Conservation (phyloP, 1,140 invertebrate genomes). For the Ectropis grisescens region DNA sequence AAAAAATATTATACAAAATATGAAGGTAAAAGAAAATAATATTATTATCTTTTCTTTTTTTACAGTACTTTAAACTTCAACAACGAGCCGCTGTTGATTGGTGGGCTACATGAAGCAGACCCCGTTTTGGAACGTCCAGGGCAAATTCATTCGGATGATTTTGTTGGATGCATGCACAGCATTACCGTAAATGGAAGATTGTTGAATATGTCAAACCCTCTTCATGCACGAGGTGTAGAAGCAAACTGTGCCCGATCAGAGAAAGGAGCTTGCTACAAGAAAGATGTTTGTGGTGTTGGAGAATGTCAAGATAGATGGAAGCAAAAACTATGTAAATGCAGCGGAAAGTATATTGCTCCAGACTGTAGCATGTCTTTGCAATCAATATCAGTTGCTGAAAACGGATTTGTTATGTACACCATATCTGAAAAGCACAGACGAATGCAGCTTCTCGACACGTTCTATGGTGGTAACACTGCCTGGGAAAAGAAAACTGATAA, state of each 20-base stretch:
- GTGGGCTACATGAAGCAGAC: slow-evolving; percentile 86
- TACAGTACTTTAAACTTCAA: slow-evolving; percentile 93
- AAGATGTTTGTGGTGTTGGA: slow-evolving; percentile 77
- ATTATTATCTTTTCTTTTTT: no score
- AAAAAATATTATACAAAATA: no score
- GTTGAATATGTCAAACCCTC: slow-evolving; percentile 83
- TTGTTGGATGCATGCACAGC: slow-evolving; percentile 93
- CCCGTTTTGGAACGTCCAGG: slow-evolving; percentile 88
- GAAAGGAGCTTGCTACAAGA: slow-evolving; percentile 71
- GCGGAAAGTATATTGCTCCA: slow-evolving; percentile 78
- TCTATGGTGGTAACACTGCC: slow-evolving; percentile 80
- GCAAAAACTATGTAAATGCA: slow-evolving; percentile 78
- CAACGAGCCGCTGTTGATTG: slow-evolving; percentile 87
- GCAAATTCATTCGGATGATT: slow-evolving; percentile 91
- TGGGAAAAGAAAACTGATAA: slow-evolving; percentile 72
- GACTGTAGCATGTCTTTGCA: slow-evolving; percentile 84
- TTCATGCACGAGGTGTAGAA: slow-evolving; percentile 79
- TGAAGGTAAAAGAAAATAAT: no score
- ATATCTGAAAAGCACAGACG: slow-evolving; percentile 87
- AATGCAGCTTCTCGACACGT: slow-evolving; percentile 84
- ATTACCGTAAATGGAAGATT: slow-evolving; percentile 87
- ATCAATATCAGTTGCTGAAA: slow-evolving; percentile 82
- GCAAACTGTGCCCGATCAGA: slow-evolving; percentile 81
- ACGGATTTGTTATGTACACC: slow-evolving; percentile 83
- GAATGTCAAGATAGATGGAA: slow-evolving; percentile 90